These are phyloP conservation scores for Lasioglossum morio DNA, from an alignment of 2,888 invertebrate species.

Conservation along the genomic window DNA sequence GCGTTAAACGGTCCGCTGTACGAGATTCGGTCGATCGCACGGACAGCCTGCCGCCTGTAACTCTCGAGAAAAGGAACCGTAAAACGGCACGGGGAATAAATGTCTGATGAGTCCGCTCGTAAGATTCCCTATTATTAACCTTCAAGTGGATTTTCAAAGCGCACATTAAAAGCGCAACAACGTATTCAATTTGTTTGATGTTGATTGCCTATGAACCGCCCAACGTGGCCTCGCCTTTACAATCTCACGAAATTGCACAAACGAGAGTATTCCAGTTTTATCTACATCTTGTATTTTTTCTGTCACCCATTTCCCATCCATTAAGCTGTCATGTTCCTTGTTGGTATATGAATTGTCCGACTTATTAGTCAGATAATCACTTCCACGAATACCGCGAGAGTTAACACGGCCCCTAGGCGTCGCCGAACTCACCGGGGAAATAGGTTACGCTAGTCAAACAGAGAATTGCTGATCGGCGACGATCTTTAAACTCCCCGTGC, in stretches of 20 bases:
- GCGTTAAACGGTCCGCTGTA: slow-evolving; percentile 38
- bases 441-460: slow-evolving; percentile 66
- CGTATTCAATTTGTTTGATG: background rate
- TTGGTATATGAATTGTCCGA: background rate
- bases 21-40: slow-evolving; percentile 29
- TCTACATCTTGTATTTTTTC: background rate
- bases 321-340: background rate
- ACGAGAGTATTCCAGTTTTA: too few relatives aligned
- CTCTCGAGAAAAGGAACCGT: background rate
- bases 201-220: background rate
- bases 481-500: slow-evolving; percentile 47
- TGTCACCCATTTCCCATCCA: background rate
- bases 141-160: background rate
- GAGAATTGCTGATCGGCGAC: slow-evolving; percentile 64
- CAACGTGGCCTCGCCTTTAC: background rate
- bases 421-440: slow-evolving; percentile 50
- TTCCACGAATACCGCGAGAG: background rate
- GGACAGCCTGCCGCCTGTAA: slow-evolving; percentile 9
- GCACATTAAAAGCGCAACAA: background rate
- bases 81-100: background rate
- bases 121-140: background rate
- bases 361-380: slow-evolving; percentile 1
- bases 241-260: background rate
- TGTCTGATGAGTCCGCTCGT: background rate
- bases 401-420: background rate